These are phyloP conservation scores for Saxicola maurus DNA, from an alignment of 2,797 vertebrate genomes.

Conservation along the genomic window DNA sequence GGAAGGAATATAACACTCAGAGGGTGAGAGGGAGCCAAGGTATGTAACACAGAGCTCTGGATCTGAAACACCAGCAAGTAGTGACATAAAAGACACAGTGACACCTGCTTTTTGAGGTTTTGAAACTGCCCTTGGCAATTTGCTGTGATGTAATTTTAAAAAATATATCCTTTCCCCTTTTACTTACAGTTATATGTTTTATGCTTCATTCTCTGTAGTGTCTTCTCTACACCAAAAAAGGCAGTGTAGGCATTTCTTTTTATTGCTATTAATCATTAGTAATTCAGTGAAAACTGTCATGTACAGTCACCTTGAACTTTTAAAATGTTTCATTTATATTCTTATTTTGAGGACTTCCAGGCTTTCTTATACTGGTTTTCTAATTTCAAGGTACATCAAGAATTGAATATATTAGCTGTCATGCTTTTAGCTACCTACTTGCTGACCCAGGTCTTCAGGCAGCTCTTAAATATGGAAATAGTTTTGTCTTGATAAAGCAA, in stretches of 20 bases:
- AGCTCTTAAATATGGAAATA: not conserved
- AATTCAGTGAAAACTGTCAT: not conserved
- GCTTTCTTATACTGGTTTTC: not conserved
- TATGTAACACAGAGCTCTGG: not conserved
- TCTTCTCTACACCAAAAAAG: not conserved
- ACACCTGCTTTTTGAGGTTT: not conserved
- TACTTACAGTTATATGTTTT: not conserved
- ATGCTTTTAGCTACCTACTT: not conserved
- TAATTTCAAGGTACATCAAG: not conserved
- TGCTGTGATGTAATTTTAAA: not conserved
- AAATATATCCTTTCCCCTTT: not conserved
- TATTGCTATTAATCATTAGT: not conserved
- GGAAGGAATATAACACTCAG: not conserved
- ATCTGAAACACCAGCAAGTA: not conserved
- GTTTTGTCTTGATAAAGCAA: not conserved
- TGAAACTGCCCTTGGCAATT: not conserved
- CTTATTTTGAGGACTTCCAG: not conserved
- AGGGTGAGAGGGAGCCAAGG: not conserved
- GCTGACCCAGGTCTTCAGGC: not conserved
- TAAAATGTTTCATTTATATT: not conserved
- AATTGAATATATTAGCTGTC: not conserved
- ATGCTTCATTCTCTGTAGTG: not conserved
- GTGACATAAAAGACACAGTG: not conserved
- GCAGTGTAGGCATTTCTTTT: not conserved
- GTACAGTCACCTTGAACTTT: not conserved